Conservation (phyloP, 2,113 vertebrate genomes). For the Solenodon paradoxus region DNA sequence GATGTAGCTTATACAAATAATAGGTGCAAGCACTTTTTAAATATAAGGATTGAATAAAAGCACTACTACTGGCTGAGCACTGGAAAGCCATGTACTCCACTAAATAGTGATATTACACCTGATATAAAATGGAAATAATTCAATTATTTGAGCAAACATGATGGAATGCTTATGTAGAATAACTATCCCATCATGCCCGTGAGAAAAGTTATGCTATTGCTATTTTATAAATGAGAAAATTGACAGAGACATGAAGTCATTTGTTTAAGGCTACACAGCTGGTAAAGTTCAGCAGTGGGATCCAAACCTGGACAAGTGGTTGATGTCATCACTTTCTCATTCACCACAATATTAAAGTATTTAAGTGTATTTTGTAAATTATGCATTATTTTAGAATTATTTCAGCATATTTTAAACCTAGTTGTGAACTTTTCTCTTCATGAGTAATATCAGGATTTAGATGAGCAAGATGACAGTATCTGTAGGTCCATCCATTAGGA, state of each 20-base stretch:
- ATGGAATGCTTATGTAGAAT: neutral
- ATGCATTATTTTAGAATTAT: neutral
- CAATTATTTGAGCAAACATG: neutral
- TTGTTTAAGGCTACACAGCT: neutral
- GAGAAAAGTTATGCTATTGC: neutral
- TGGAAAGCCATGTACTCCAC: neutral
- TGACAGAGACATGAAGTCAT: neutral
- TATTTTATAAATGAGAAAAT: neutral
- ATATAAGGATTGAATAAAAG: neutral
- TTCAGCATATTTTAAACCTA: neutral
- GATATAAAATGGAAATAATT: neutral
- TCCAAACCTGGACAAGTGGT: neutral
- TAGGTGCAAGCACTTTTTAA: neutral
- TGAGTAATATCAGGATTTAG: neutral
- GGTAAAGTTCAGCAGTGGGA: neutral
- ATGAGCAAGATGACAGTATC: neutral
- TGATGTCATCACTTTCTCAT: neutral
- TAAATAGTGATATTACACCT: neutral
- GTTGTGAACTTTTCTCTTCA: neutral
- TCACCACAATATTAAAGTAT: neutral
- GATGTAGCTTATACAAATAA: conserved; percentile 12
- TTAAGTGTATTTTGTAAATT: neutral
- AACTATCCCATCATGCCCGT: rapidly evolving
- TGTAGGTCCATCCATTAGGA: neutral
- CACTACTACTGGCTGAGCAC: neutral